phyloP scores from a whole-genome alignment of 2,113 vertebrate genomes.

The Smithornis capensis region DNA sequence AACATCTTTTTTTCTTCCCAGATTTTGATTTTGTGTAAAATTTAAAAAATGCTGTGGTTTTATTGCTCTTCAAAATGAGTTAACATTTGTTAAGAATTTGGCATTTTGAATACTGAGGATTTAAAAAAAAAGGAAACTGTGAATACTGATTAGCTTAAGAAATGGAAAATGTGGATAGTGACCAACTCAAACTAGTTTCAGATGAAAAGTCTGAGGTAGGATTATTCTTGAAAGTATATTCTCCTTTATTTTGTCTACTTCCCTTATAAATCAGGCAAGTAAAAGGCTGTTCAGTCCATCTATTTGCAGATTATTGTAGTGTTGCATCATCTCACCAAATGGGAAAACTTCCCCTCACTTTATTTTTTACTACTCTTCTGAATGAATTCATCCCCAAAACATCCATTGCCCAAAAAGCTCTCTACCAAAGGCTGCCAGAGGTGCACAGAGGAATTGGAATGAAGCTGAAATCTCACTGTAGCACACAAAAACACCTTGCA shows the following conservation, averaged over 20 bases:
- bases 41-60: neutral
- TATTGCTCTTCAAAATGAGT: neutral
- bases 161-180: conserved; percentile 31
- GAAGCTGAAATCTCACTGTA: neutral
- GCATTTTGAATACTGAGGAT: neutral
- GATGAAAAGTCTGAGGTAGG: conserved; percentile 4
- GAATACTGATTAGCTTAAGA: conserved; percentile 14
- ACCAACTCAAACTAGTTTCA: conserved; percentile 32
- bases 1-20: neutral
- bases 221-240: conserved; percentile 1
- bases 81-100: neutral
- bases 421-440: neutral
- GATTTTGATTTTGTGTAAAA: neutral
- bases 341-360: neutral
- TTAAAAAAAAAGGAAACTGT: neutral
- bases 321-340: neutral
- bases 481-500: neutral
- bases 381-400: neutral
- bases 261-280: neutral
- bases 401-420: neutral
- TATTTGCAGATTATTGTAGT: neutral
- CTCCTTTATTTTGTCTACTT: conserved; percentile 40
- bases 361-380: neutral
- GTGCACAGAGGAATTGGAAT: neutral
- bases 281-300: neutral